Evolutionary conservation across 2,113 vertebrate genomes (phyloP), one percentile per base, ranked within the genome.

Genomic region (Antennarius striatus): DNA sequence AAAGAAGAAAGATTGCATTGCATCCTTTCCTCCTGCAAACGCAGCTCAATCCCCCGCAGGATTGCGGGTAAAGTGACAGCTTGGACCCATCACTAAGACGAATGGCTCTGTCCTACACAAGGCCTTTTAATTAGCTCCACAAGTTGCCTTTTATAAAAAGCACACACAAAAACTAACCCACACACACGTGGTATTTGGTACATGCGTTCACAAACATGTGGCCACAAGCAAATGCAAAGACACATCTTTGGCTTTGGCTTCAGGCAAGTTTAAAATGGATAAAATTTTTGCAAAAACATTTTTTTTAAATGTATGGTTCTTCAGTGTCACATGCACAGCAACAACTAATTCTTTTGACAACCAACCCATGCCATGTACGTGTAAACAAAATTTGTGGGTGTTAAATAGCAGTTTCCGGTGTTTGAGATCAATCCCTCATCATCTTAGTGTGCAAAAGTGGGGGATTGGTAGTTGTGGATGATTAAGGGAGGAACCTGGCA

Each of bases 111-210:
- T 91, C 89, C 68, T 56, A 83, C 89, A 79, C 64, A 63, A 89
- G 81, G 81, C 84, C 81, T 91, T 92, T 90, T 92, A 92, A 93
- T 92, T 91, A 92, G 89, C 87, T 83, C 64, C 58, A 78, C 81
- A 79, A 80, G 80, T 77, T 77, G 83, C 80, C 73, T 90, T 85
- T 88, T 75, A 84, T 80, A 78, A 81, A 83, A 79, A 67, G 58
- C 63, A 47, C 46, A 13, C 56, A 49, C 60, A 56, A 50, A 56
- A 51, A 64, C 32, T 29, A 32, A 63, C 52, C n/a, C 22, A 43
- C 56, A 73, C 63, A 63, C 63, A 47, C 17, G 14, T 70, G 71
- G 57, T 67, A 63, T 68, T 65, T 57, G 10, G 48, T 73, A 76
- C 63, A 71, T 76, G 71, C 51, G 55, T 68, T 51, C 59, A 69